Percentiles rank a stretch among this genome's conserved stretches.
Evolutionary conservation across 2,888 invertebrate genomes (phyloP).

Genomic region (Spilarctia lutea): DNA sequence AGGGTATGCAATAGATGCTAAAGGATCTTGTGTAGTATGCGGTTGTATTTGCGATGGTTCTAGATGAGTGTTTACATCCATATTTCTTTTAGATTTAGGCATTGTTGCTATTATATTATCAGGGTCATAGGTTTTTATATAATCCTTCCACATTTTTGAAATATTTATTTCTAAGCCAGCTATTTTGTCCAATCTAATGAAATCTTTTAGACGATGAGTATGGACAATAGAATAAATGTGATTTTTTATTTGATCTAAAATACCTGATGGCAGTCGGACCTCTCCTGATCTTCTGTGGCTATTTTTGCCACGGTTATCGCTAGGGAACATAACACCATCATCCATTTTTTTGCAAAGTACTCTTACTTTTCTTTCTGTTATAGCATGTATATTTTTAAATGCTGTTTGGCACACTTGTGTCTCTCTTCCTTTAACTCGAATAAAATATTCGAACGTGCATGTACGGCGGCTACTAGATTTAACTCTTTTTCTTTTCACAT

Average conservation of each 20-base stretch:
- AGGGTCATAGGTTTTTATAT: slow-evolving; percentile 85
- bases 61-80: slow-evolving; percentile 64
- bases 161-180: slow-evolving; percentile 86
- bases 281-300: slow-evolving; percentile 83
- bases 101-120: slow-evolving; percentile 82
- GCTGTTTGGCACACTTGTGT: slow-evolving; percentile 87
- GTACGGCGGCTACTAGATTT: slow-evolving; percentile 84
- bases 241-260: slow-evolving; percentile 84
- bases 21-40: slow-evolving; percentile 68
- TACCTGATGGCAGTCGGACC: slow-evolving; percentile 80
- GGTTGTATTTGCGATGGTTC: slow-evolving; percentile 59
- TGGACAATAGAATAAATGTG: slow-evolving; percentile 85
- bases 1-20: slow-evolving; percentile 75
- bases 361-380: slow-evolving; percentile 85
- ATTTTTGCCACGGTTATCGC: slow-evolving; percentile 86
- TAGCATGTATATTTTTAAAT: slow-evolving; percentile 87
- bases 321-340: slow-evolving; percentile 86
- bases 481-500: slow-evolving; percentile 86
- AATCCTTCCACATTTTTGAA: slow-evolving; percentile 87
- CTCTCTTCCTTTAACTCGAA: slow-evolving; percentile 84
- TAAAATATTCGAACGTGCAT: slow-evolving; percentile 86
- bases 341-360: slow-evolving; percentile 87
- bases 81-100: slow-evolving; percentile 80
- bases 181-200: slow-evolving; percentile 84
- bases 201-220: slow-evolving; percentile 83